Evolutionary conservation across 2,888 invertebrate genomes (phyloP), one percentile per base, ranked within the genome.

Genomic region (Eristalinus aeneus): DNA sequence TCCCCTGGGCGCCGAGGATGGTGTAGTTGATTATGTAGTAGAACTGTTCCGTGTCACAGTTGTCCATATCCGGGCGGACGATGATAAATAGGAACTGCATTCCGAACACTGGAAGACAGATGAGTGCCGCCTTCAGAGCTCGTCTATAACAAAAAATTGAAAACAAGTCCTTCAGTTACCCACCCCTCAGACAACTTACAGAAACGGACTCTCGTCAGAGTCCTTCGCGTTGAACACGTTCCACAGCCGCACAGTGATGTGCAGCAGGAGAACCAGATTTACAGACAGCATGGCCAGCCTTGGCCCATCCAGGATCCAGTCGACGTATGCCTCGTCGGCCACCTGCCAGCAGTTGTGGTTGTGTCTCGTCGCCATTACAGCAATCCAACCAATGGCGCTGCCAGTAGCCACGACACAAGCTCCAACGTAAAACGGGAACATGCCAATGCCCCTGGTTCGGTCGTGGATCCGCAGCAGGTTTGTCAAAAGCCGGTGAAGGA

Each of bases 21-120:
- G 94, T 90, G 88, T 95, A 95, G 1, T 94, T 93, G n/a, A 93
- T 88, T 89, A 93, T 94, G 88, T 94, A 94, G 89, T 95, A 95
- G 12, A 93, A 90, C 89, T 95, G 94, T 88, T 95, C 94, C 87
- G 89, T 90, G 0, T 89, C 92, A 91, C 93, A 95, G 88, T 92
- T 93, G 0, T 92, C 92, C 0, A 94, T 94, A 16, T 92, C 91
- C 2, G 94, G 94, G 71, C 94, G 91, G 46, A 94, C 93, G 0
- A 94, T 93, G 0, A 95, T 94, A 72, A 96, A 91, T 20, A 96
- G 92, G 89, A 95, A 95, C 89, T 96, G 96, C 0, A 95, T 93
- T 1, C 96, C 96, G 88, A 96, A 95, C 39, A 96, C 92, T 0
- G 96, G 96, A 91, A 96, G 94, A 88, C 96, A 93, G 88, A 96